Evolutionary conservation across 2,113 vertebrate species (phyloP), one percentile per base, ranked within the genome.

Genomic region (Phylloscopus trochilus): DNA sequence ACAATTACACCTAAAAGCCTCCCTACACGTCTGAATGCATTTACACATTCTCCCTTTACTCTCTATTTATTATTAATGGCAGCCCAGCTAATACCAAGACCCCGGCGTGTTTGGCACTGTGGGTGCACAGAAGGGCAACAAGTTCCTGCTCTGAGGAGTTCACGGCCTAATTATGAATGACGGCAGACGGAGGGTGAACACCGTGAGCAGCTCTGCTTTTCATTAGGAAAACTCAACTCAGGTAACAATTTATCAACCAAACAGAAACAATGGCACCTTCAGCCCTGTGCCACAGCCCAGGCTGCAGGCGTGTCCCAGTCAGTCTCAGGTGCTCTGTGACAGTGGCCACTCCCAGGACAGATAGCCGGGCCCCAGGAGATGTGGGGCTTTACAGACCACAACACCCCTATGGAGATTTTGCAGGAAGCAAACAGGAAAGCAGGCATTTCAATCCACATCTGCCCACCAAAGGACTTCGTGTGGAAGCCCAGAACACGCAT

Each of bases 41-140:
- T 96, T 95, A 96, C 95, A 94, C 93, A 73, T 94, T 95, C 92
- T 96, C 94, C 94, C 90, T 95, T 97, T 97, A 97, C 87, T 94
- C 87, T 74, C 82, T 91, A 96, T 96, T 95, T 95, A 96, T 95
- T 96, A 96, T 97, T 96, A 80, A 96, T 94, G 95, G 93, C 82
- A 88, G 75, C 82, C 85, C 51, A 21, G 60, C 91, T 90, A 63
- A 83, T 76, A 96, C 47, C 87, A 86, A 85, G 94, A 79, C 75
- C 70, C 82, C 26, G 4, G 80, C 4, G 62, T 59, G 80, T 84
- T 82, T 92, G 77, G 86, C 80, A 44, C 56, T 22, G 53, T 35
- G 67, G 90, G 60, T 46, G 68, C 77, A 83, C 84, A 74, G 70
- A 92, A 75, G 62, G 75, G 92, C 87, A 82, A 84, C 79, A 93